These are phyloP conservation scores for Drosophila picticornis DNA, from an alignment of 2,888 invertebrate species.

Conservation along the genomic window DNA sequence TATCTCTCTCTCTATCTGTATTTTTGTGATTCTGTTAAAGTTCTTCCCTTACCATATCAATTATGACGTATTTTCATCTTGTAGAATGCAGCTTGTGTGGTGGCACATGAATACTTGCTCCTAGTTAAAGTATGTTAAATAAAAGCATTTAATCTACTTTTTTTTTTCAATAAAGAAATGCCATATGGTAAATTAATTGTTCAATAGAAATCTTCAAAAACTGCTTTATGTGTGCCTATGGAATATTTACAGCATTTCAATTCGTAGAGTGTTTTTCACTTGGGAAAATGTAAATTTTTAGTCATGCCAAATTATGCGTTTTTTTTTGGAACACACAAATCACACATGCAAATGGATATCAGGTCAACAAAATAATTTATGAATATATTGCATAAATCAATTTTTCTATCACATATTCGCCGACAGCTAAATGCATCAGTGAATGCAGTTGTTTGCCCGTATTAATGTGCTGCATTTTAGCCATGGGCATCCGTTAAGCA, in stretches of 20 bases:
- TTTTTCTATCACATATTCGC: conserved; percentile 22
- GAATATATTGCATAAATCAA: conserved; percentile 25
- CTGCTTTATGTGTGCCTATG: neutral
- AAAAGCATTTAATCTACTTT: neutral
- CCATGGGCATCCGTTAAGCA: conserved; percentile 39
- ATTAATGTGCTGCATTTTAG: conserved; percentile 30
- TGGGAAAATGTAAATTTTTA: neutral
- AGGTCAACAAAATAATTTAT: conserved; percentile 9
- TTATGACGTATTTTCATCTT: conserved; percentile 58
- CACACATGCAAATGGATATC: conserved; percentile 11
- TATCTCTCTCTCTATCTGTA: neutral
- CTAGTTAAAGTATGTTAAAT: neutral
- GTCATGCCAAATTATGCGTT: neutral
- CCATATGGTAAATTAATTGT: neutral
- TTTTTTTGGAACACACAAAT: neutral
- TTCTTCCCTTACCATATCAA: conserved; percentile 44
- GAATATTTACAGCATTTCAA: neutral
- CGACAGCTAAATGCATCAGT: conserved; percentile 11
- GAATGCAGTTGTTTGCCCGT: conserved; percentile 10
- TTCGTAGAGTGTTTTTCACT: neutral
- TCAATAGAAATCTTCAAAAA: neutral
- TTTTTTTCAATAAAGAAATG: neutral
- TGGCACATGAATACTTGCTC: neutral
- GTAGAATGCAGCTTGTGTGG: conserved; percentile 1
- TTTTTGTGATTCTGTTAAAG: neutral